phyloP scores from a whole-genome alignment of 2,888 invertebrate species.

The Anarsia innoxiella region DNA sequence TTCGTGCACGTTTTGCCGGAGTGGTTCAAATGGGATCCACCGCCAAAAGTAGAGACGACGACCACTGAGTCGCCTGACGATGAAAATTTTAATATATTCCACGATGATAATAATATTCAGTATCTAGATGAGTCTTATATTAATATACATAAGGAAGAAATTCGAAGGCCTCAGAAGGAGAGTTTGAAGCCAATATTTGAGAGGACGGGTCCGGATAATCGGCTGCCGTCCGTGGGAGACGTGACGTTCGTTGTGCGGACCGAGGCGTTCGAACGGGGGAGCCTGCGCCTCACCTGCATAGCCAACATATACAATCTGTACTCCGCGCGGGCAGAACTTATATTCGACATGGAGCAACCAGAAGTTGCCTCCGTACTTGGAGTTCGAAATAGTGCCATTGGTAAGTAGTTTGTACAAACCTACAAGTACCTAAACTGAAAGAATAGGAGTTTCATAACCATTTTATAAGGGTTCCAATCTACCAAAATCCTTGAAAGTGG shows the following conservation, averaged over 20 bases:
- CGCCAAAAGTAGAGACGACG: conserved; percentile 54
- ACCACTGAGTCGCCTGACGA: conserved; percentile 59
- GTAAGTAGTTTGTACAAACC: too few relatives aligned
- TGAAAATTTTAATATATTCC: conserved; percentile 61
- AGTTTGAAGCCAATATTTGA: conserved; percentile 48
- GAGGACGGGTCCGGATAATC: conserved; percentile 57
- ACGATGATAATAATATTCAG: conserved; percentile 62
- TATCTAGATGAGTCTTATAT: conserved; percentile 67
- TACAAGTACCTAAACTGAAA: too few relatives aligned
- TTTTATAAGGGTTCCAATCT: too few relatives aligned
- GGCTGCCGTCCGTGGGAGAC: conserved; percentile 57
- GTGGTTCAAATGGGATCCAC: conserved; percentile 70
- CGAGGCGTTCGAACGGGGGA: conserved; percentile 79
- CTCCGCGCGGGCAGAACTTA: conserved; percentile 75
- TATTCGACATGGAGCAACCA: conserved; percentile 83
- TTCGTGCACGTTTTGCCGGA: conserved; percentile 53
- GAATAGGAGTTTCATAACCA: too few relatives aligned
- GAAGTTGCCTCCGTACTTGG: conserved; percentile 84
- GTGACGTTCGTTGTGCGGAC: conserved; percentile 78
- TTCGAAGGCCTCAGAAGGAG: conserved; percentile 58
- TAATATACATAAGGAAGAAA: conserved; percentile 65
- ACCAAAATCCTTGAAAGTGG: too few relatives aligned
- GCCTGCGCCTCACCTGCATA: conserved; percentile 79
- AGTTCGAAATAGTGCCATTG: conserved; percentile 77
- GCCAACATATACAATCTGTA: conserved; percentile 81